Evolutionary conservation across 2,888 invertebrate species (phyloP).

Genomic region (Drosophila pullipes): DNA sequence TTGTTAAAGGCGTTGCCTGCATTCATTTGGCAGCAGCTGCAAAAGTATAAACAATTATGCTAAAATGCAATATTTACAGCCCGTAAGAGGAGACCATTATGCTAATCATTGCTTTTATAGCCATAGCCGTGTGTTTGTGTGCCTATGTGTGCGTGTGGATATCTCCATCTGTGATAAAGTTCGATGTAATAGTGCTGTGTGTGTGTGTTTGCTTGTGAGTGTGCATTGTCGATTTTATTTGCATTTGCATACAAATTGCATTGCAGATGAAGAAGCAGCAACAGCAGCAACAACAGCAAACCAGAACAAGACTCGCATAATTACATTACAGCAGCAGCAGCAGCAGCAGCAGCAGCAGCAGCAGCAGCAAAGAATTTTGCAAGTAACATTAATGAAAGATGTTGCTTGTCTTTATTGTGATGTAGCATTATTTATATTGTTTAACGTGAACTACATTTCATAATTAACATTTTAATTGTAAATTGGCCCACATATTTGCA

Average conservation of each 20-base stretch:
- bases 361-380: constrained; percentile 43
- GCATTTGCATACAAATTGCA: constrained; percentile 80
- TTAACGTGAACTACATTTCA: constrained; percentile 35
- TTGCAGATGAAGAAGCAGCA: constrained; percentile 71
- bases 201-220: constrained; percentile 24
- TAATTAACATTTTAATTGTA: constrained; percentile 59
- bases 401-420: constrained; percentile 21
- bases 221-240: constrained; percentile 75
- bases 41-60: constrained; percentile 74
- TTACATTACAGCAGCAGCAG: constrained; percentile 46
- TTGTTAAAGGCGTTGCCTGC: constrained; percentile 30
- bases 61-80: constrained; percentile 76
- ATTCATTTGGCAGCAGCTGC: constrained; percentile 63
- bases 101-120: constrained; percentile 61
- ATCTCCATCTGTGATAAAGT: constrained; percentile 46
- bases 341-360: constrained; percentile 20
- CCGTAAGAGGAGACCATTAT: constrained; percentile 60
- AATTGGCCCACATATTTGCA: constrained; percentile 41
- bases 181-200: constrained; percentile 25
- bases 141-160: constrained; percentile 23
- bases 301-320: constrained; percentile 66
- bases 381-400: constrained; percentile 33
- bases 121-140: neutral
- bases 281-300: constrained; percentile 36
- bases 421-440: constrained; percentile 41